Conservation (phyloP, 2,888 invertebrate species). For the Ectropis crepuscularia region DNA sequence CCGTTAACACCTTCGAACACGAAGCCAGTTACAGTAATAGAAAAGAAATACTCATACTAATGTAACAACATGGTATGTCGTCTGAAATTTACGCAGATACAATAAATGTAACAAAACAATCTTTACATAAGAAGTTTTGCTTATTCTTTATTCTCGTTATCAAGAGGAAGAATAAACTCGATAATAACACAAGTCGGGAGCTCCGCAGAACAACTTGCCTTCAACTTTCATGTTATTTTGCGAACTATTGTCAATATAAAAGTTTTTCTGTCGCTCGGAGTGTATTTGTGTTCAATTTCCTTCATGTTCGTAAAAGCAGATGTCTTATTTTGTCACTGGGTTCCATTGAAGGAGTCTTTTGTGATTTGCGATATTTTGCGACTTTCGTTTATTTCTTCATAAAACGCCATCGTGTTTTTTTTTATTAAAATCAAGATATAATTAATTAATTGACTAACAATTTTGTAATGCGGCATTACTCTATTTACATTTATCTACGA, state of each 20-base stretch:
- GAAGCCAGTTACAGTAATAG: too few relatives aligned
- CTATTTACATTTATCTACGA: too few relatives aligned
- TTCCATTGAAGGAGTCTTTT: neutral
- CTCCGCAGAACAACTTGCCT: slow-evolving; percentile 11
- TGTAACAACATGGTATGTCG: neutral
- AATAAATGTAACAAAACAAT: neutral
- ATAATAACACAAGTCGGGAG: slow-evolving; percentile 19
- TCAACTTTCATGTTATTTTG: slow-evolving; percentile 11
- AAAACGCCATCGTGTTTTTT: too few relatives aligned
- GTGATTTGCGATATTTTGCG: neutral
- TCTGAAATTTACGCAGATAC: neutral
- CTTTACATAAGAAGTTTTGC: neutral
- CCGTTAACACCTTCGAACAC: too few relatives aligned
- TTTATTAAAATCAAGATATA: too few relatives aligned
- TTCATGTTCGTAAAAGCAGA: slow-evolving; percentile 3
- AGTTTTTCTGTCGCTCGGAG: slow-evolving; percentile 24
- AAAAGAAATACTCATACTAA: neutral
- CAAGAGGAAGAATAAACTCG: slow-evolving; percentile 9
- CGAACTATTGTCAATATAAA: slow-evolving; percentile 35
- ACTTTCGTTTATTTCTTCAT: neutral
- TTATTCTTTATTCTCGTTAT: slow-evolving; percentile 8
- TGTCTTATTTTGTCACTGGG: neutral
- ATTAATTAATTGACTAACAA: too few relatives aligned
- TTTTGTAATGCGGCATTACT: too few relatives aligned
- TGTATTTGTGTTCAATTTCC: slow-evolving; percentile 10